These are phyloP conservation scores for Drosophila mayaguana DNA, from an alignment of 2,888 invertebrate genomes.

Conservation along the genomic window DNA sequence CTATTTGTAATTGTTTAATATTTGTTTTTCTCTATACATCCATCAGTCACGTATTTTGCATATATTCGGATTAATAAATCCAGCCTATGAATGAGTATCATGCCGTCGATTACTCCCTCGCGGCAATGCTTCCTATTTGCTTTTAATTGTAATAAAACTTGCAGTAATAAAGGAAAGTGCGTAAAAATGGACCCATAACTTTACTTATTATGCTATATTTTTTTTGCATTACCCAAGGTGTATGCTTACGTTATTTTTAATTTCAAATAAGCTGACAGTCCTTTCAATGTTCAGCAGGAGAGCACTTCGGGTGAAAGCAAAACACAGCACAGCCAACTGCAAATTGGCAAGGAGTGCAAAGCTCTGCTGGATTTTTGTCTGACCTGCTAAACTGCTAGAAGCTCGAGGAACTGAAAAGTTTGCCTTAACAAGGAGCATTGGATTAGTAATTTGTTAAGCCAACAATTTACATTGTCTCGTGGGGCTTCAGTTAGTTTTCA, in stretches of 20 bases:
- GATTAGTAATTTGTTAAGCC: conserved; percentile 81
- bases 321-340: neutral
- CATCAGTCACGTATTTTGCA: neutral
- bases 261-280: conserved; percentile 4
- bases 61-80: neutral
- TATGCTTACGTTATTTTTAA: neutral
- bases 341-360: neutral
- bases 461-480: conserved; percentile 70
- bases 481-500: conserved; percentile 63
- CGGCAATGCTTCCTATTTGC: neutral
- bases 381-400: neutral
- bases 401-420: conserved; percentile 14
- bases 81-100: neutral
- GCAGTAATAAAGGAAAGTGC: neutral
- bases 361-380: neutral
- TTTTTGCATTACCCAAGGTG: conserved; percentile 3
- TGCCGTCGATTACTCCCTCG: neutral
- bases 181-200: conserved; percentile 11
- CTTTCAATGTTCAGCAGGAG: neutral
- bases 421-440: conserved; percentile 46
- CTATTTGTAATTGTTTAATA: too few relatives aligned
- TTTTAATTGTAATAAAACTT: conserved; percentile 4
- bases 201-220: neutral
- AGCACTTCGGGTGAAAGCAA: neutral
- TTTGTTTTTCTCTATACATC: neutral